These are phyloP conservation scores for Alosa sapidissima DNA, from an alignment of 2,797 vertebrate genomes.

Conservation along the genomic window DNA sequence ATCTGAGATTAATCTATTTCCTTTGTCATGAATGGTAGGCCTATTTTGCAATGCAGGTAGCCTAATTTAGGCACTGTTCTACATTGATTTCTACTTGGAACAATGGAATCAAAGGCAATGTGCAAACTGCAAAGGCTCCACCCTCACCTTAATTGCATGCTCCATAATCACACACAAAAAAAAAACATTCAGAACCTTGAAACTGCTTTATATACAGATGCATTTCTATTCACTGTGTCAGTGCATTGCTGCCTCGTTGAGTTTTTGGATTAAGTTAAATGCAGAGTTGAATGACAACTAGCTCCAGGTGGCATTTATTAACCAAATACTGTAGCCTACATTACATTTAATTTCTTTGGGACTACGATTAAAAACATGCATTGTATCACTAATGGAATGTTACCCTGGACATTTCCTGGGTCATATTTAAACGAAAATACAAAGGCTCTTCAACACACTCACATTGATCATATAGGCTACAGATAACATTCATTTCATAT, in stretches of 20 bases:
- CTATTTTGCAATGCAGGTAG: neutral
- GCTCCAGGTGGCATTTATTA: neutral
- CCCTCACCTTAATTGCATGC: too few species aligned
- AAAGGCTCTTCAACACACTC: neutral
- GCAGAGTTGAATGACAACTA: neutral
- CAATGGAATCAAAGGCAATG: neutral
- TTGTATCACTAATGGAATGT: neutral
- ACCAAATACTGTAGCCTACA: neutral
- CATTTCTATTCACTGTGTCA: neutral
- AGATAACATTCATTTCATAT: neutral
- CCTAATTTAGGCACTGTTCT: neutral
- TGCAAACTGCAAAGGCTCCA: neutral
- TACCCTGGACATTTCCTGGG: neutral
- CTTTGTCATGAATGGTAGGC: neutral
- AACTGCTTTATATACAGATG: neutral
- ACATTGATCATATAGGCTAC: slow-evolving; percentile 12
- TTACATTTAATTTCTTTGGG: neutral
- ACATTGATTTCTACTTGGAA: neutral
- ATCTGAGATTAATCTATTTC: neutral
- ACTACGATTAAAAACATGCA: slow-evolving; percentile 7
- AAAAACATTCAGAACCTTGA: neutral
- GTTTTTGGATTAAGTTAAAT: neutral
- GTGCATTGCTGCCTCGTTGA: neutral
- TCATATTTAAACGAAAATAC: neutral
- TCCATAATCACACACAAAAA: neutral